Percentiles rank a stretch among this genome's conserved stretches.
phyloP scores from a whole-genome alignment of 2,888 invertebrate species.

The Pterostichus niger region DNA sequence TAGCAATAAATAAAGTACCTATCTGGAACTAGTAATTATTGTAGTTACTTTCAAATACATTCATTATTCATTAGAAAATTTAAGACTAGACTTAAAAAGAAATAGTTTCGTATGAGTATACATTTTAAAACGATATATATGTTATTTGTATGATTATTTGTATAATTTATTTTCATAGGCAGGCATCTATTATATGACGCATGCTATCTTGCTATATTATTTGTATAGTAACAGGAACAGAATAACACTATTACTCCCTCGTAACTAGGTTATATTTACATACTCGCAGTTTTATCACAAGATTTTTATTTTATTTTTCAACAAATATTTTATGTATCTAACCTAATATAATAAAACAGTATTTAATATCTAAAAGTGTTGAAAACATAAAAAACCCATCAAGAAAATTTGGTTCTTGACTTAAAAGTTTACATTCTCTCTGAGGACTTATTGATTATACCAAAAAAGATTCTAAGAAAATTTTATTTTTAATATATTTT shows the following conservation, averaged over 20 bases:
- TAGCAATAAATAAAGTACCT: too few relatives aligned
- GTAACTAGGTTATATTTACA: slow-evolving; percentile 5
- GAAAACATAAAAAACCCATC: slow-evolving; percentile 49
- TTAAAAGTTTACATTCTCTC: slow-evolving; percentile 49
- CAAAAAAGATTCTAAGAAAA: slow-evolving; percentile 17
- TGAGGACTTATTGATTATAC: slow-evolving; percentile 43
- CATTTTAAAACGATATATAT: too few relatives aligned
- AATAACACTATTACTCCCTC: neutral
- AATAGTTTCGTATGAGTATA: too few relatives aligned
- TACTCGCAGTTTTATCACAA: neutral
- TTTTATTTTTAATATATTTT: slow-evolving; percentile 40
- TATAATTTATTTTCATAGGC: too few relatives aligned
- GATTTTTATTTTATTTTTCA: slow-evolving; percentile 2
- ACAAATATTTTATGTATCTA: neutral
- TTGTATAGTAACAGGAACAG: too few relatives aligned
- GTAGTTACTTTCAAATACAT: too few relatives aligned
- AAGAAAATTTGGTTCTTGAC: slow-evolving; percentile 48
- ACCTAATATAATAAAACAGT: slow-evolving; percentile 38
- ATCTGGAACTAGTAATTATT: too few relatives aligned
- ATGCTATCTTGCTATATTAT: too few relatives aligned
- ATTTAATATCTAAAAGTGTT: slow-evolving; percentile 46
- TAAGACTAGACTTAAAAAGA: too few relatives aligned
- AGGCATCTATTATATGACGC: too few relatives aligned
- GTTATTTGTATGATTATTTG: too few relatives aligned
- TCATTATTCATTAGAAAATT: too few relatives aligned